Evolutionary conservation across 2,113 vertebrate genomes (phyloP), one percentile per base, ranked within the genome.

Genomic region (Carettochelys insculpta): DNA sequence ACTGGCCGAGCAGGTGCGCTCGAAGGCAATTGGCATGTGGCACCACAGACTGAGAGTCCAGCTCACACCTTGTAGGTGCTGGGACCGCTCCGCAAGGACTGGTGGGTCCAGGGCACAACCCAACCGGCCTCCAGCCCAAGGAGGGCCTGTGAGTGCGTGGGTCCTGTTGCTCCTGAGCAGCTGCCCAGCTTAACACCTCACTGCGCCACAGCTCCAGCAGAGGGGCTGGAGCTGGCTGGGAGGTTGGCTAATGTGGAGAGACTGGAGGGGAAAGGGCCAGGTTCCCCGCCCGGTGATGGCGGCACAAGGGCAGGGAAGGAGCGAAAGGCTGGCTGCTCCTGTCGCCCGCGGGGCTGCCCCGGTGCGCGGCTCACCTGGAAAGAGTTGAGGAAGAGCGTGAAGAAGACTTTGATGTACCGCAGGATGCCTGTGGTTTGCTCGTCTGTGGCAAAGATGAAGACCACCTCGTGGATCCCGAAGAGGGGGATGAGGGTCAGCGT

Each of bases 401-500:
- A 97, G 95, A 98, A 98, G 41, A 98, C 97, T 89, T 98, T 98
- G 84, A 98, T 0, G 54, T 98, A 98, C 76, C 98, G 98, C 89
- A 98, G 93, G 90, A 98, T 10, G 8, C 98, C 98, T 0, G 97
- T 96, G n/a, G 98, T 98, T 93, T 98, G 98, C 90, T 98, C 98
- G 0, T 98, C 98, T 0, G 98, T 98, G 92, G 97, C 97, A 0
- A 98, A 98, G 94, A 98, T 97, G 94, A 98, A 98, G 87, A 98
- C 92, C 0, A 98, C 94, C 89, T 98, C 98, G 1, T 98, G 98
- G 89, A 98, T 97, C 5, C 98, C 98, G 0, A 98, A 98, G 79
- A 98, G 96, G 48, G 98, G 98, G 86, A 98, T 98, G 76, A 98
- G 98, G 20, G 98, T 98, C 80, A 98, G 96, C 0, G 98, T 98